Evolutionary conservation across 2,797 vertebrate genomes (phyloP), one percentile per base, ranked within the genome.

Genomic region (Cyprinella venusta): DNA sequence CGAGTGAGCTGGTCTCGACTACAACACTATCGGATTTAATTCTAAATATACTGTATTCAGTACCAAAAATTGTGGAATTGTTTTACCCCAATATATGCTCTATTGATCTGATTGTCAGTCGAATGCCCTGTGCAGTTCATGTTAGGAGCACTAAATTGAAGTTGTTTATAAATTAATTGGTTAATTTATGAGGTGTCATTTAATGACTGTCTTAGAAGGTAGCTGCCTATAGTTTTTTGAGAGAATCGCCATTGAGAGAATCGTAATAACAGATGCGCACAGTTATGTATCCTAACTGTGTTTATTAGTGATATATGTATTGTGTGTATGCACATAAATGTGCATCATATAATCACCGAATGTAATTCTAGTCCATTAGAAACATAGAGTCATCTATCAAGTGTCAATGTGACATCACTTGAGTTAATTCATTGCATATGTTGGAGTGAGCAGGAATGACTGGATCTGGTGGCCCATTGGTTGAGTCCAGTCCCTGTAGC

Each of bases 401-500:
- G 79, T 88, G 84, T 84, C 87, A 67, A 19, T 72, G 77, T 83
- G 71, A 80, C 84, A 85, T 84, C 74, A 70, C 84, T 59, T 50
- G 40, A 79, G 87, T 77, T 82, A 82, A 86, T 75, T 79, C 70
- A 78, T 21, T 68, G 40, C 71, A 87, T 86, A 65, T 81, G 45
- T 84, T 19, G 38, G 30, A 70, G 74, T 78, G 78, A 36, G 38
- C 76, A 52, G 65, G 65, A 79, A 40, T 74, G 26, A 48, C 33
- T 76, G 81, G 50, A 48, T 80, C 77, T 84, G 71, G 84, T 84
- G 83, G 72, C 50, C 80, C 74, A 56, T 82, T 75, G 84, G 87
- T 91, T 90, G 90, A 75, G 82, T 87, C 79, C 84, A 76, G 80
- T 86, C 81, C 86, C 80, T 8, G 59, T 71, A 18, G 78, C 80